Percentiles rank a stretch among this genome's conserved stretches.
Evolutionary conservation across 2,797 vertebrate species (phyloP).

Genomic region (Sarcophilus harrisii): DNA sequence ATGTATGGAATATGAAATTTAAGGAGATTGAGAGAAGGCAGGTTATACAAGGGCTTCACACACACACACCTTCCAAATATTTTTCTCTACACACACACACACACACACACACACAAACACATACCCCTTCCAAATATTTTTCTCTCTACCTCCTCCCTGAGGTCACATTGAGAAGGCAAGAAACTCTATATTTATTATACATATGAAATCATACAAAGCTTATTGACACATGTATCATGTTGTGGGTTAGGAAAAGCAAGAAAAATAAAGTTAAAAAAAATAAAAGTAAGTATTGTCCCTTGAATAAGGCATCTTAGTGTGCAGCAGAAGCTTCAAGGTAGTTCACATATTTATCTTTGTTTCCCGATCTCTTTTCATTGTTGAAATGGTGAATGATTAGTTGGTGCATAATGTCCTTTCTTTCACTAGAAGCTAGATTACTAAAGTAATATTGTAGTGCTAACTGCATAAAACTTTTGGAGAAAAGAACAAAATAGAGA

Average conservation of each 20-base stretch:
- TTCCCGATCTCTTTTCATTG: constrained; percentile 71
- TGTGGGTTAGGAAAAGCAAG: background rate
- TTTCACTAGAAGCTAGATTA: constrained; percentile 94
- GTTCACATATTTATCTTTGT: constrained; percentile 10
- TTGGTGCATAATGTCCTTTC: constrained; percentile 92
- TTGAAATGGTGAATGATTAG: constrained; percentile 75
- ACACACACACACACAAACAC: too few relatives aligned
- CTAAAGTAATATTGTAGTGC: constrained; percentile 93
- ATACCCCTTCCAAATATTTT: background rate
- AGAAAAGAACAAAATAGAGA: background rate
- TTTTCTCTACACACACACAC: background rate
- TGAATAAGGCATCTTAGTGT: constrained; percentile 90
- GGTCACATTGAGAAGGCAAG: background rate
- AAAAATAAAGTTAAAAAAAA: background rate
- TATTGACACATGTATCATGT: background rate
- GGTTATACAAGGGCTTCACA: background rate
- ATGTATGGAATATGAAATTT: background rate
- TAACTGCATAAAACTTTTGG: constrained; percentile 90
- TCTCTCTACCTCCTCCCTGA: background rate
- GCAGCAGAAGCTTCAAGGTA: constrained; percentile 80
- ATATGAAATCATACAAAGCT: background rate
- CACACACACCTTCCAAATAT: background rate
- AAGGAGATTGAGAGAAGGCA: background rate
- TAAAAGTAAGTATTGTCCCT: constrained; percentile 67
- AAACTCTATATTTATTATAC: background rate